Evolutionary conservation across 1,140 invertebrate species (phyloP), one percentile per base, ranked within the genome.

Genomic region (Elysia chlorotica): DNA sequence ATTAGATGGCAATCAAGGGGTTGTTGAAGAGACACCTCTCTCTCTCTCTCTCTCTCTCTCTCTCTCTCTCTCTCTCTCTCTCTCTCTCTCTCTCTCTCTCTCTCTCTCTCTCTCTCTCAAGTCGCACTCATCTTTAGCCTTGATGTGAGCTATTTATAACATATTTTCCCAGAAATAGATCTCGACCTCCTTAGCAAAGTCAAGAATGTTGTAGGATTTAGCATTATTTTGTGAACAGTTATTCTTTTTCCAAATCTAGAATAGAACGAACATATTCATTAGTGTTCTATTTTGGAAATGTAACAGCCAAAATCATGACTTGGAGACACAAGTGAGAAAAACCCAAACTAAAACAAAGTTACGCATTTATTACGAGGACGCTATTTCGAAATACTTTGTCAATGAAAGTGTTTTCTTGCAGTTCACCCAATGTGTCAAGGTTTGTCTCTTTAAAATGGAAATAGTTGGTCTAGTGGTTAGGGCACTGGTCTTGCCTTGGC

Each of bases 101-200:
- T 67, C 2, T 54, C 38, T 68, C 28, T 68, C 38, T 54, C 61
- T 63, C 61, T 63, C 61, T 35, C 23, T 68, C 53, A n/a, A 19
- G 25, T 10, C 30, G 4, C 33, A 1, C 37, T 70, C 35, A 5
- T 57, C 48, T 70, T 19, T 68, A 77, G 78, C 33, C 77, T 77
- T 54, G 68, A 66, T 25, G 76, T 74, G 65, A 75, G 65, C 65
- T 65, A 76, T 25, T 53, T 63, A 30, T 53, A 76, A 2, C 59
- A 68, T 37, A 74, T 72, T 19, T 71, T 72, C 38, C 72, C 73
- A 30, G 62, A 70, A 17, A 38, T 37, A 21, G 19, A n/a, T n/a
- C 25, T 5, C 28, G 19, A 33, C 4, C 10, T 10, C 25, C 19
- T 25, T 0, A 17, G 31, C n/a, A 6, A 25, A n/a, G 10, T 17